A percentile compares a stretch with the other conserved stretches of the same genome.
Evolutionary conservation across 2,888 invertebrate genomes (phyloP).

Genomic region (Nyleta sp.): DNA sequence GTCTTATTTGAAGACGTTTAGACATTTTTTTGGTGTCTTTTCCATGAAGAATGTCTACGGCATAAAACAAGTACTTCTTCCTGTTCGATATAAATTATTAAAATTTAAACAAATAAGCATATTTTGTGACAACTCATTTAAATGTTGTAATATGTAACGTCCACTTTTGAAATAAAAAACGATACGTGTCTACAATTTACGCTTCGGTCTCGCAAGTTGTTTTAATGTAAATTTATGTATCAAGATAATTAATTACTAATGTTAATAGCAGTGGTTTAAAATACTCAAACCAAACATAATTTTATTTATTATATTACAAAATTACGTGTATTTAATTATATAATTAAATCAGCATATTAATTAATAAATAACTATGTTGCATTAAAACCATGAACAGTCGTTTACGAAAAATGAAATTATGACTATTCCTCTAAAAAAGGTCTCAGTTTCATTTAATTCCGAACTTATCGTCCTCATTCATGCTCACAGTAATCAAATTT

Average conservation of each 20-base stretch:
- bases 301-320: no score
- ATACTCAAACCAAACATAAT: no score
- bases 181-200: conserved; percentile 1
- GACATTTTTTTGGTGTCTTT: no score
- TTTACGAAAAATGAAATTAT: neutral
- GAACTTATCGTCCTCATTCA: neutral
- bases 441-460: neutral
- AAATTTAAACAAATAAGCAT: neutral
- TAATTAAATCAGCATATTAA: no score
- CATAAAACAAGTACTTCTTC: neutral
- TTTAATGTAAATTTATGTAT: conserved; percentile 17
- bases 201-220: neutral
- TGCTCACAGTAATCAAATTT: conserved; percentile 36
- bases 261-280: neutral
- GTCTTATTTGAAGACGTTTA: no score
- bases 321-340: no score
- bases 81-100: neutral
- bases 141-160: conserved; percentile 3
- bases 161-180: neutral
- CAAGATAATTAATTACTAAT: conserved; percentile 13
- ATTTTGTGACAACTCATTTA: conserved; percentile 2
- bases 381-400: no score
- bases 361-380: no score
- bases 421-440: no score
- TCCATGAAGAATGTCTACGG: neutral